Evolutionary conservation across 2,797 vertebrate genomes (phyloP).

Genomic region (Schizopygopsis pylzovi): DNA sequence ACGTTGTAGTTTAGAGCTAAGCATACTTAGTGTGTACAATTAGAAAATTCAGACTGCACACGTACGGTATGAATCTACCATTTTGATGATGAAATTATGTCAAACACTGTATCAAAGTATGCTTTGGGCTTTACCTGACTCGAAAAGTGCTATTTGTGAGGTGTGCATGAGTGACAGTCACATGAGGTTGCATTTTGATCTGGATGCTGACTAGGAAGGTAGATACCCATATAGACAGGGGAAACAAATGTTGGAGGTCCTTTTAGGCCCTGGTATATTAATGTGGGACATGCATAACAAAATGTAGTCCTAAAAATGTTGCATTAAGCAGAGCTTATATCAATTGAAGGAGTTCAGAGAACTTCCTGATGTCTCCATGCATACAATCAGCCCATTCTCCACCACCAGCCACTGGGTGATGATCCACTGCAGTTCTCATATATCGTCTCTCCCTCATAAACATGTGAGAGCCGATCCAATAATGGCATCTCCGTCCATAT

Average conservation of each 20-base stretch:
- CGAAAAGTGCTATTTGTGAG: background rate
- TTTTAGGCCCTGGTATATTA: background rate
- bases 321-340: background rate
- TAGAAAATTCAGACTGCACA: background rate
- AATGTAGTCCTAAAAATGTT: background rate
- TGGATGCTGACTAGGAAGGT: background rate
- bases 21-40: background rate
- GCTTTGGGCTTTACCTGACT: background rate
- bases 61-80: background rate
- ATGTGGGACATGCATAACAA: background rate
- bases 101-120: background rate
- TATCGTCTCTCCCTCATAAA: constrained; percentile 38
- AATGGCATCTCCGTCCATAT: constrained; percentile 36
- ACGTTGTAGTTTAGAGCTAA: no score
- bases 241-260: background rate
- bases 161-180: background rate
- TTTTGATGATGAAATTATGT: background rate
- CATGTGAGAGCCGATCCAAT: constrained; percentile 21
- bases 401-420: background rate
- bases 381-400: background rate
- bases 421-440: constrained; percentile 6
- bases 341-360: background rate
- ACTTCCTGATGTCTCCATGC: background rate
- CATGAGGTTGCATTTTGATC: background rate
- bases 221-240: background rate